Conservation (phyloP, 2,888 invertebrate species). For the Cataglyphis albicans region DNA sequence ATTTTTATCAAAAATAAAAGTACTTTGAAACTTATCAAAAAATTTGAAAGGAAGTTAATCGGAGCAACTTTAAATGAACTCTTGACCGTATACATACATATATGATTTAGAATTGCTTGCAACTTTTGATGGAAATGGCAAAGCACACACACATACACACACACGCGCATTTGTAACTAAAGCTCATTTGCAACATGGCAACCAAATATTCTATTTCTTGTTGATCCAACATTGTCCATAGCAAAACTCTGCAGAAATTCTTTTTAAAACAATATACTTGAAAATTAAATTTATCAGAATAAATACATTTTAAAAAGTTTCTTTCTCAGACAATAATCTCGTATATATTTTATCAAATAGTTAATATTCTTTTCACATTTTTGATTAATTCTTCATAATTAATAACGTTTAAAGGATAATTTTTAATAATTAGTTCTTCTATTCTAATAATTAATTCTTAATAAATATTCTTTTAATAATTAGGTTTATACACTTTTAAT, state of each 20-base stretch:
- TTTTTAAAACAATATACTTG: neutral
- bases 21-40: neutral
- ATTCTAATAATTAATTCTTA: neutral
- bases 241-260: neutral
- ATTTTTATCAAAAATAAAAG: neutral
- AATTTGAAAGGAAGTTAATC: neutral
- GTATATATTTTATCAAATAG: neutral
- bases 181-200: slow-evolving; percentile 7
- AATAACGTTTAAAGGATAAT: neutral
- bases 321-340: neutral
- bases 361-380: neutral
- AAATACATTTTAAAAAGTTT: neutral
- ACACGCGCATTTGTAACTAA: slow-evolving; percentile 2
- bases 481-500: neutral
- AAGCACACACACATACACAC: neutral
- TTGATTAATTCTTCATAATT: neutral
- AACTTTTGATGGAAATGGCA: slow-evolving; percentile 28
- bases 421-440: neutral
- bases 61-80: neutral
- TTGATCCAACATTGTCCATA: neutral
- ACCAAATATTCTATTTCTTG: neutral
- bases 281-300: neutral
- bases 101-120: neutral
- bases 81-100: neutral
- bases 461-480: neutral